phyloP scores from a whole-genome alignment of 2,113 vertebrate species.

The Dipodomys ordii region DNA sequence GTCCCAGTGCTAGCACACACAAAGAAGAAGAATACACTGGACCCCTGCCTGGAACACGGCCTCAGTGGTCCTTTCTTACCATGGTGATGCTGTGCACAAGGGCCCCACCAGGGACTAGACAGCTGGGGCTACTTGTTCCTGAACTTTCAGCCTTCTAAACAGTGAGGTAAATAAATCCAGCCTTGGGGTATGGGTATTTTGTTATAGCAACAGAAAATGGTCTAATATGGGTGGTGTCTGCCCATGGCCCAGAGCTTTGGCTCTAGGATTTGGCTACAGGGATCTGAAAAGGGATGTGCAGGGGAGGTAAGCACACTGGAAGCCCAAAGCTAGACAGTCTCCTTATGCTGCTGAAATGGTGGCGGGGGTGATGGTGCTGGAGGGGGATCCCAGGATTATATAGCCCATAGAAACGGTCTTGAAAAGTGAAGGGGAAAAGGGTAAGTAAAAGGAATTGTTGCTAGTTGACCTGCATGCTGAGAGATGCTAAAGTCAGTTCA shows the following conservation, averaged over 20 bases:
- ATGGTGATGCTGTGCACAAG: too few relatives aligned
- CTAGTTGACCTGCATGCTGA: background rate
- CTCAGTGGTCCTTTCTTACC: too few relatives aligned
- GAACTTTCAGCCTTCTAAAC: background rate
- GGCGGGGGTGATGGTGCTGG: too few relatives aligned
- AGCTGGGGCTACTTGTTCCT: too few relatives aligned
- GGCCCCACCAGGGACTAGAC: too few relatives aligned
- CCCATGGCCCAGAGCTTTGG: background rate
- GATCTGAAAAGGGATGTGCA: background rate
- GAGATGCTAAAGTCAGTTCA: background rate
- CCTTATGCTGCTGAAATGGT: background rate
- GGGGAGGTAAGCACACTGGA: too few relatives aligned
- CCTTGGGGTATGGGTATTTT: background rate
- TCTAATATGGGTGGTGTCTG: background rate
- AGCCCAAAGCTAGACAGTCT: background rate
- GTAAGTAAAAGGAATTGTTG: background rate
- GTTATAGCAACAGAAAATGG: background rate
- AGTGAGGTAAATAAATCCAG: background rate
- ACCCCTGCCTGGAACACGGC: too few relatives aligned
- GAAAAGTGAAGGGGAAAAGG: background rate
- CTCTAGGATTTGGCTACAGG: background rate
- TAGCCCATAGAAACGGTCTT: background rate
- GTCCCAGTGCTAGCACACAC: too few relatives aligned
- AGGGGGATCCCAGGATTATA: background rate
- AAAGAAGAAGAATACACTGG: too few relatives aligned